Conservation (phyloP, 2,113 vertebrate species). For the Bufo gargarizans region DNA sequence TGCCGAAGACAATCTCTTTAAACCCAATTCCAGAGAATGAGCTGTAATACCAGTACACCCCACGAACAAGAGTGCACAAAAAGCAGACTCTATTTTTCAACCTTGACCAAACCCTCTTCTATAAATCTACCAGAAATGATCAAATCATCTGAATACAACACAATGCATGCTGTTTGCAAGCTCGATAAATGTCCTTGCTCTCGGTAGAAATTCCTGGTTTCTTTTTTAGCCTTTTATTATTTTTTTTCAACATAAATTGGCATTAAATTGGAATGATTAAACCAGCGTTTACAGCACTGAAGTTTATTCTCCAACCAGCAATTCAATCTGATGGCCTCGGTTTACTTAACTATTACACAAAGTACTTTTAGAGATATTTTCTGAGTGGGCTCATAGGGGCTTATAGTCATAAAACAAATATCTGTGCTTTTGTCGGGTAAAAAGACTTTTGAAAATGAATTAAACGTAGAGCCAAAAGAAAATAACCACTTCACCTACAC, state of each 20-base stretch:
- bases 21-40: neutral
- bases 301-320: neutral
- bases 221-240: neutral
- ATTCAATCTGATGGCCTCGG: neutral
- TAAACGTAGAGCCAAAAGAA: neutral
- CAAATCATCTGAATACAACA: neutral
- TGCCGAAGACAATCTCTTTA: too few species aligned
- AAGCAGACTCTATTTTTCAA: neutral
- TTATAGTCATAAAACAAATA: conserved; percentile 26
- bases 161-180: neutral
- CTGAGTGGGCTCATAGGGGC: neutral
- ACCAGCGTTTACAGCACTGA: neutral
- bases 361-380: conserved; percentile 3
- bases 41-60: neutral
- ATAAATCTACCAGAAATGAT: neutral
- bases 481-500: conserved; percentile 24
- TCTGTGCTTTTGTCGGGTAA: neutral
- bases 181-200: neutral
- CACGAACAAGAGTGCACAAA: neutral
- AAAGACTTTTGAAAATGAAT: neutral
- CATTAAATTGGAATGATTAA: conserved; percentile 18
- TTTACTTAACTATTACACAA: conserved; percentile 30
- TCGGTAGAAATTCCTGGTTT: neutral
- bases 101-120: neutral
- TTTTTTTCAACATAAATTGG: neutral